These are phyloP conservation scores for Perodicticus potto DNA, from an alignment of 2,797 vertebrate genomes.

Conservation along the genomic window DNA sequence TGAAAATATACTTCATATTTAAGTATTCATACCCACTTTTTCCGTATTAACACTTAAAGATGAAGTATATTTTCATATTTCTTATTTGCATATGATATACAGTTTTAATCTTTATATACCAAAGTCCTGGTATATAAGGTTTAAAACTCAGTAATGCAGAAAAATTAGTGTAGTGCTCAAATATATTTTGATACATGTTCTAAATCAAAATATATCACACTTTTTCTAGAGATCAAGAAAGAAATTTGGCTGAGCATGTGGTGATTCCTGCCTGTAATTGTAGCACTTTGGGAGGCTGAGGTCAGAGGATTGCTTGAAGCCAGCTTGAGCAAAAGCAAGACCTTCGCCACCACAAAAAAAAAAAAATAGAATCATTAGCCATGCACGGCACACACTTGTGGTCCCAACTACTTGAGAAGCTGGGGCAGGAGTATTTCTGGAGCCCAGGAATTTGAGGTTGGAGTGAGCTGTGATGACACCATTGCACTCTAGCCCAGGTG, in stretches of 20 bases:
- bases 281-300: not conserved
- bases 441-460: not conserved
- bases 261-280: not conserved
- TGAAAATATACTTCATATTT: not conserved
- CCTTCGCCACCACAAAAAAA: not conserved
- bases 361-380: not conserved
- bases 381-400: not conserved
- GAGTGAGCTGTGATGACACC: not conserved
- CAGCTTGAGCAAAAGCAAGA: not conserved
- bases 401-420: not conserved
- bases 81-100: not conserved
- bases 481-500: not conserved
- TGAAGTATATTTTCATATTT: not conserved
- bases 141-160: constrained; percentile 18
- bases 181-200: constrained; percentile 8
- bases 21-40: not conserved
- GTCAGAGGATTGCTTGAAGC: not conserved
- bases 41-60: not conserved
- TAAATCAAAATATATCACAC: not conserved
- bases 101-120: constrained; percentile 11
- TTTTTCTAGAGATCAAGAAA: not conserved
- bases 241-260: not conserved
- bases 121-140: not conserved
- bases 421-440: not conserved
- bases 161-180: not conserved